phyloP scores from a whole-genome alignment of 2,888 invertebrate genomes.

The Copidosoma aretas region DNA sequence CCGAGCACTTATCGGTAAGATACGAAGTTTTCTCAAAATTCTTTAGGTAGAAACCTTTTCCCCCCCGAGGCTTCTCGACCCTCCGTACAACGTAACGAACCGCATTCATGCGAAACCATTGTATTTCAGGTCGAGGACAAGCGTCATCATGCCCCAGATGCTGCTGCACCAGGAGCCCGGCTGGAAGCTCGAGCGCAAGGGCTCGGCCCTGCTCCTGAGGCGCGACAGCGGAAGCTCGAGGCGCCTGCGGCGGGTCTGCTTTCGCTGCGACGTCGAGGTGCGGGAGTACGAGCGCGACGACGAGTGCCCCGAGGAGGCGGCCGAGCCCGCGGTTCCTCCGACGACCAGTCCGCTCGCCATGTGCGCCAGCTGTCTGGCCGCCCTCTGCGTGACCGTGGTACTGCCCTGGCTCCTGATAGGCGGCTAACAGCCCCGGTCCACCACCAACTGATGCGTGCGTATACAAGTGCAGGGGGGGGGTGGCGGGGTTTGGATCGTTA shows the following conservation, averaged over 20 bases:
- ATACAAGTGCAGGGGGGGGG: too few species aligned
- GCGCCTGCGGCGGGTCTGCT: conserved; percentile 61
- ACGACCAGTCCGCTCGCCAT: conserved; percentile 62
- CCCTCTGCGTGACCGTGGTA: conserved; percentile 64
- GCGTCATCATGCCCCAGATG: conserved; percentile 44
- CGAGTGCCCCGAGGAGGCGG: conserved; percentile 35
- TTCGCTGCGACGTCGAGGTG: conserved; percentile 66
- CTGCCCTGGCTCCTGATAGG: conserved; percentile 66
- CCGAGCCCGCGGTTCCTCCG: conserved; percentile 47
- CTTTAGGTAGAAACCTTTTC: too few species aligned
- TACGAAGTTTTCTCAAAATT: too few species aligned
- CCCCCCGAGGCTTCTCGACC: too few species aligned
- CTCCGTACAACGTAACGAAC: too few species aligned
- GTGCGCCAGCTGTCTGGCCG: conserved; percentile 65
- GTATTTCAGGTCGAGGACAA: too few species aligned
- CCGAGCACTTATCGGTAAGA: too few species aligned
- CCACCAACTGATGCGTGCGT: too few species aligned
- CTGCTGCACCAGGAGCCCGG: conserved; percentile 54
- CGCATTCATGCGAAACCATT: too few species aligned
- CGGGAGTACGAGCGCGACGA: conserved; percentile 65
- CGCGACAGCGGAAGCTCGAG: conserved; percentile 49
- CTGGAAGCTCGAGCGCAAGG: conserved; percentile 59
- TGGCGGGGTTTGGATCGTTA: too few species aligned
- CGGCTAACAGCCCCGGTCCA: conserved; percentile 50
- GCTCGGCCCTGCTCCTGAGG: conserved; percentile 55